Percentiles rank a stretch among this genome's conserved stretches.
Evolutionary conservation across 2,888 invertebrate genomes (phyloP).

Genomic region (Cistogaster globosa): DNA sequence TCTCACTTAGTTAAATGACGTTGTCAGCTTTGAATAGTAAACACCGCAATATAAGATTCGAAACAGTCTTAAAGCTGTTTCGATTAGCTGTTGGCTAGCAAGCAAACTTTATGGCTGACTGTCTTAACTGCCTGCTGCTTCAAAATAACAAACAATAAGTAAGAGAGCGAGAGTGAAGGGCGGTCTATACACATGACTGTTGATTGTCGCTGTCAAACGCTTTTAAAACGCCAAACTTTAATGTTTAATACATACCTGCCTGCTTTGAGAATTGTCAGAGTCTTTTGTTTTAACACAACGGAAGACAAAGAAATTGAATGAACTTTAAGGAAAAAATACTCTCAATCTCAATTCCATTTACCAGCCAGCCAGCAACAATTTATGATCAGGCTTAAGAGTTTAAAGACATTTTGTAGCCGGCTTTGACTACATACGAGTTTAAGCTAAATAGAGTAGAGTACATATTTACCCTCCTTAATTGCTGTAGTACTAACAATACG

Average conservation of each 20-base stretch:
- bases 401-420: conserved; percentile 41
- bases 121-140: neutral
- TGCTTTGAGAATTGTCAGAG: conserved; percentile 52
- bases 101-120: conserved; percentile 14
- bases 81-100: conserved; percentile 43
- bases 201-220: conserved; percentile 80
- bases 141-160: conserved; percentile 9
- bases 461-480: conserved; percentile 61
- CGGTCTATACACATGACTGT: conserved; percentile 59
- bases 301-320: conserved; percentile 39
- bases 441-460: conserved; percentile 41
- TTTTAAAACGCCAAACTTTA: conserved; percentile 79
- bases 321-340: conserved; percentile 28
- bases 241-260: conserved; percentile 52
- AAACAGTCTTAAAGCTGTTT: conserved; percentile 33
- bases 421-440: neutral
- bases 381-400: conserved; percentile 59
- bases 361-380: conserved; percentile 34
- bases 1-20: conserved; percentile 61
- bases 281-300: conserved; percentile 57
- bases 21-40: conserved; percentile 66
- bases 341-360: conserved; percentile 69
- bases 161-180: conserved; percentile 50
- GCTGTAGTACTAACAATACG: conserved; percentile 38
- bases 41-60: conserved; percentile 44